Evolutionary conservation across 2,113 vertebrate genomes (phyloP).

Genomic region (Stigmatopora argus): DNA sequence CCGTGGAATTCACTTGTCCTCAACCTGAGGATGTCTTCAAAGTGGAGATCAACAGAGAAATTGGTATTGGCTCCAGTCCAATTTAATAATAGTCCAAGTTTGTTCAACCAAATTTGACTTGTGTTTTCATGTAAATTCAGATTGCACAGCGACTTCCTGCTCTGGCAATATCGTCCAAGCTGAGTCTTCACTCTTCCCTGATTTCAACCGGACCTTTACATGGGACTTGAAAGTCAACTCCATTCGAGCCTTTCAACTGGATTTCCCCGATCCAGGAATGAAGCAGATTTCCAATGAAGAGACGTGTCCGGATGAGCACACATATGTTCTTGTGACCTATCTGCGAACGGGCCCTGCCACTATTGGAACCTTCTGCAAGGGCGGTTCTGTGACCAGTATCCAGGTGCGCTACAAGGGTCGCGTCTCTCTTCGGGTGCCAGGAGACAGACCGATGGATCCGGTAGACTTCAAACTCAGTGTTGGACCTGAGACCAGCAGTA

Average conservation of each 20-base stretch:
- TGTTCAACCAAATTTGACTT: not conserved
- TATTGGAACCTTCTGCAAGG: conserved; percentile 84
- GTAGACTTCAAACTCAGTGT: conserved; percentile 75
- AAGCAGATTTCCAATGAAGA: conserved; percentile 71
- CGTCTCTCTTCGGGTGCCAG: conserved; percentile 34
- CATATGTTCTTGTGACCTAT: conserved; percentile 67
- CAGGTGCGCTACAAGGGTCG: conserved; percentile 57
- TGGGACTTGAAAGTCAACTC: conserved; percentile 76
- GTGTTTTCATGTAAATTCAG: conserved; percentile 57
- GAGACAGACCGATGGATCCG: conserved; percentile 36
- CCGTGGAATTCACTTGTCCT: conserved; percentile 61
- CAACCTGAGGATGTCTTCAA: conserved; percentile 59
- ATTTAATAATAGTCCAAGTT: too few relatives aligned
- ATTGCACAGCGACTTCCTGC: conserved; percentile 73
- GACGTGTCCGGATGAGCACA: conserved; percentile 69
- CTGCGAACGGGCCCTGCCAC: conserved; percentile 37
- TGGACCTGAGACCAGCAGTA: conserved; percentile 76
- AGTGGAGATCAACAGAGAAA: conserved; percentile 62
- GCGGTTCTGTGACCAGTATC: conserved; percentile 74
- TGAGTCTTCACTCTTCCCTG: conserved; percentile 61
- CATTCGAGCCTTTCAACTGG: conserved; percentile 72
- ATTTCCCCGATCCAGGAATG: conserved; percentile 74
- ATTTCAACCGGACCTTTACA: conserved; percentile 78
- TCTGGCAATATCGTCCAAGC: conserved; percentile 67
- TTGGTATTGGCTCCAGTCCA: conserved; percentile 39